phyloP scores from a whole-genome alignment of 2,113 vertebrate species.

The Patagioenas fasciata region DNA sequence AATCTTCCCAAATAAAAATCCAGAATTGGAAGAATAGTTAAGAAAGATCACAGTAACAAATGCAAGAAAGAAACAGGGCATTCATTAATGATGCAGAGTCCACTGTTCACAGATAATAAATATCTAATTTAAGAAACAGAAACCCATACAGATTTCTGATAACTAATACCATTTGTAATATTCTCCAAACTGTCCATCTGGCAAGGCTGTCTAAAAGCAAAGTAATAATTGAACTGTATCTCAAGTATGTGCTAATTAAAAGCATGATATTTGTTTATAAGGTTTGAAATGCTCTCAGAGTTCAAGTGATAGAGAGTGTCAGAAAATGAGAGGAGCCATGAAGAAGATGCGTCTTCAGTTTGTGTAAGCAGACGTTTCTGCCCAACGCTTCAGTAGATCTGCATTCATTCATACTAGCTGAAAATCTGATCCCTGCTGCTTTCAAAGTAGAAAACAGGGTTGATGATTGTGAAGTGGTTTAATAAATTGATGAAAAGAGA shows the following conservation, averaged over 20 bases:
- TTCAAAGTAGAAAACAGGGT: not conserved
- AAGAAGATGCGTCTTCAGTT: not conserved
- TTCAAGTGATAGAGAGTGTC: fast-evolving
- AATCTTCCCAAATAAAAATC: not conserved
- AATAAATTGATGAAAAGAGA: not conserved
- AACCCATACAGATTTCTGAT: not conserved
- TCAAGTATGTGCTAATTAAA: not conserved
- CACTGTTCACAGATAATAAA: not conserved
- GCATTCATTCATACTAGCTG: not conserved
- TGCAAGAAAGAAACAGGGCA: not conserved
- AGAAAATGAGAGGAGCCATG: not conserved
- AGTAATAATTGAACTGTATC: not conserved
- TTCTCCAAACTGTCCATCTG: fast-evolving
- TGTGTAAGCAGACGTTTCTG: not conserved
- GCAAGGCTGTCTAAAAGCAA: not conserved
- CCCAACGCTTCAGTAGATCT: not conserved
- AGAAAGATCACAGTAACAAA: not conserved
- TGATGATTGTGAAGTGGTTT: constrained; percentile 2
- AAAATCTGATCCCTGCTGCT: not conserved
- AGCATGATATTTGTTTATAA: not conserved
- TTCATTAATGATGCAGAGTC: not conserved
- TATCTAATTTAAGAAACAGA: not conserved
- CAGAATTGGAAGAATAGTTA: not conserved
- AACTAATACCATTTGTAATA: not conserved
- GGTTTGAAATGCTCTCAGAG: not conserved